These are phyloP conservation scores for Meleagris gallopavo DNA, from an alignment of 2,113 vertebrate species.

Conservation along the genomic window DNA sequence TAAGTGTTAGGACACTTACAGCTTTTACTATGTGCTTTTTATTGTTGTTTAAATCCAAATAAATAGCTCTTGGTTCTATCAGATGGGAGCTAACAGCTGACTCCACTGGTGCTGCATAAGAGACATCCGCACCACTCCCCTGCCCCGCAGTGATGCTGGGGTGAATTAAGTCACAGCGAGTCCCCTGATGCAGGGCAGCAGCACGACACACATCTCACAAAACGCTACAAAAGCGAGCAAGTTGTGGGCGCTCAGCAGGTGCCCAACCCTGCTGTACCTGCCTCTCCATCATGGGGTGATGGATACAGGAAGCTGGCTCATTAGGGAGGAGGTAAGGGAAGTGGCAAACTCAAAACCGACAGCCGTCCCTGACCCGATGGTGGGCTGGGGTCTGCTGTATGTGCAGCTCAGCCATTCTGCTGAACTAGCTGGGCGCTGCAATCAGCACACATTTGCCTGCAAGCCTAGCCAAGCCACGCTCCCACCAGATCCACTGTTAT, in stretches of 20 bases:
- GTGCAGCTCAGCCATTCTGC: neutral
- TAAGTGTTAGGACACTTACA: constrained; percentile 58
- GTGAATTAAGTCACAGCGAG: neutral
- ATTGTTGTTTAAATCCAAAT: constrained; percentile 66
- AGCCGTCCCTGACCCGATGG: neutral
- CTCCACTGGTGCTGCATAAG: neutral
- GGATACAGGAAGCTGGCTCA: neutral
- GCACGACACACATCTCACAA: neutral
- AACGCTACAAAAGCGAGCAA: neutral
- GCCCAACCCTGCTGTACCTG: neutral
- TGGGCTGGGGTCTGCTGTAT: no score
- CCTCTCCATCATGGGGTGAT: neutral
- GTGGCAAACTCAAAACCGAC: neutral
- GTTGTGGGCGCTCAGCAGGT: neutral
- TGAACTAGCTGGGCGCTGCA: neutral
- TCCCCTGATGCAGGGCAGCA: no score
- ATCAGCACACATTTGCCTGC: rapidly evolving
- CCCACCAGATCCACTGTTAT: neutral
- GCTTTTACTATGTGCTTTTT: constrained; percentile 64
- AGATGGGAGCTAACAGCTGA: neutral
- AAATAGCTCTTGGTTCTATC: constrained; percentile 8
- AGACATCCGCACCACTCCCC: neutral
- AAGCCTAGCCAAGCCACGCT: neutral
- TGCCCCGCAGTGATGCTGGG: neutral
- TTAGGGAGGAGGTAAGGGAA: neutral